Conservation (phyloP, 2,888 invertebrate genomes). For the Incurvaria masculella region DNA sequence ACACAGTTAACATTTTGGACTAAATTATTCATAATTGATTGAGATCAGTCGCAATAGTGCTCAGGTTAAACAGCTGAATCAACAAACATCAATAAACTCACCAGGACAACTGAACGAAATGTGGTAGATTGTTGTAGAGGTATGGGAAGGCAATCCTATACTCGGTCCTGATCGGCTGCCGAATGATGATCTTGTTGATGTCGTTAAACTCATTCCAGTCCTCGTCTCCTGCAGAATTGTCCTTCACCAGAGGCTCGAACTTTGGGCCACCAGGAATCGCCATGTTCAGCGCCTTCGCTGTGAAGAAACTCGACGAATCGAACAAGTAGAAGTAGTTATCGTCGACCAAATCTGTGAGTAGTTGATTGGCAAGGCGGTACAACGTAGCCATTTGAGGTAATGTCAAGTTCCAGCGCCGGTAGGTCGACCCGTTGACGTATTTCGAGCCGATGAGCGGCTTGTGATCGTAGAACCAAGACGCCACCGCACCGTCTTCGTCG, state of each 20-base stretch:
- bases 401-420: slow-evolving; percentile 93
- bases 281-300: slow-evolving; percentile 98
- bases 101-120: slow-evolving; percentile 98
- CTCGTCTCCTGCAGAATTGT: slow-evolving; percentile 96
- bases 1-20: too few relatives aligned
- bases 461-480: slow-evolving; percentile 99
- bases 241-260: slow-evolving; percentile 98
- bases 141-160: slow-evolving; percentile 99
- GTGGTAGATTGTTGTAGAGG: slow-evolving; percentile 97
- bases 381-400: slow-evolving; percentile 97
- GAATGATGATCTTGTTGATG: slow-evolving; percentile 99
- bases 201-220: slow-evolving; percentile 99
- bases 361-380: slow-evolving; percentile 95
- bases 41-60: too few relatives aligned
- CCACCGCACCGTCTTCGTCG: slow-evolving; percentile 88
- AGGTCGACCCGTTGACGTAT: slow-evolving; percentile 96
- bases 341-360: slow-evolving; percentile 96
- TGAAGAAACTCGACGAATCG: slow-evolving; percentile 99
- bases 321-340: slow-evolving; percentile 99
- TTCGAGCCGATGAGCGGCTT: slow-evolving; percentile 91
- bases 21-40: not conserved
- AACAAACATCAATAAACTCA: slow-evolving; percentile 44
- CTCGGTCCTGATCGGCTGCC: slow-evolving; percentile 97
- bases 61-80: slow-evolving; percentile 4
- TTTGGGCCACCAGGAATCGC: slow-evolving; percentile 99